Evolutionary conservation across 2,113 vertebrate genomes (phyloP).

Genomic region (Myxocyprinus asiaticus): DNA sequence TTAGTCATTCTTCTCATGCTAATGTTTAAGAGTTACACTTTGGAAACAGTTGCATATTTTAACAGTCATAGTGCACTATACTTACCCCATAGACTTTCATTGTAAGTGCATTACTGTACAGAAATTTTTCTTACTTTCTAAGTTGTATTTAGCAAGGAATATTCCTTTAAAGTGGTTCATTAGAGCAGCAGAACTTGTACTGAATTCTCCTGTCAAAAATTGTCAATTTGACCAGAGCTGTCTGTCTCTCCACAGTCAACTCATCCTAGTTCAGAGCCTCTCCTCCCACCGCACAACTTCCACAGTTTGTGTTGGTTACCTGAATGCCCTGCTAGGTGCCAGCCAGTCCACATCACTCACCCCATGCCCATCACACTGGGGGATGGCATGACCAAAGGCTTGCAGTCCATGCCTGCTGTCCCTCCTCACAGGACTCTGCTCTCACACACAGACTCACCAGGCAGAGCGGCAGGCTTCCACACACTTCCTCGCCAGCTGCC

Average conservation of each 20-base stretch:
- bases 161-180: too few relatives aligned
- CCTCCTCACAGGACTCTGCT: constrained; percentile 61
- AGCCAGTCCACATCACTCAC: constrained; percentile 72
- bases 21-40: too few relatives aligned
- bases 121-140: too few relatives aligned
- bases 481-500: constrained; percentile 67
- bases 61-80: too few relatives aligned
- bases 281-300: constrained; percentile 66
- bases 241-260: constrained; percentile 64
- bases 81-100: too few relatives aligned
- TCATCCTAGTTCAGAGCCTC: constrained; percentile 62
- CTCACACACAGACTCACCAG: constrained; percentile 48
- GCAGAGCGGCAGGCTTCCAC: constrained; percentile 61
- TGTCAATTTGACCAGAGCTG: neutral
- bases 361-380: constrained; percentile 68
- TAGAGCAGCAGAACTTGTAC: too few relatives aligned
- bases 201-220: too few relatives aligned
- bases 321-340: constrained; percentile 72
- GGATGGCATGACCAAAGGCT: constrained; percentile 56
- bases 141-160: too few relatives aligned
- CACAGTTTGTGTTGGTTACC: constrained; percentile 71
- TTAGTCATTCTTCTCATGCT: too few relatives aligned
- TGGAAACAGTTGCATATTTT: too few relatives aligned
- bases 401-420: constrained; percentile 47
- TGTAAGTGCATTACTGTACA: too few relatives aligned